phyloP scores from a whole-genome alignment of 2,113 vertebrate species.

The Pseudopodoces humilis region DNA sequence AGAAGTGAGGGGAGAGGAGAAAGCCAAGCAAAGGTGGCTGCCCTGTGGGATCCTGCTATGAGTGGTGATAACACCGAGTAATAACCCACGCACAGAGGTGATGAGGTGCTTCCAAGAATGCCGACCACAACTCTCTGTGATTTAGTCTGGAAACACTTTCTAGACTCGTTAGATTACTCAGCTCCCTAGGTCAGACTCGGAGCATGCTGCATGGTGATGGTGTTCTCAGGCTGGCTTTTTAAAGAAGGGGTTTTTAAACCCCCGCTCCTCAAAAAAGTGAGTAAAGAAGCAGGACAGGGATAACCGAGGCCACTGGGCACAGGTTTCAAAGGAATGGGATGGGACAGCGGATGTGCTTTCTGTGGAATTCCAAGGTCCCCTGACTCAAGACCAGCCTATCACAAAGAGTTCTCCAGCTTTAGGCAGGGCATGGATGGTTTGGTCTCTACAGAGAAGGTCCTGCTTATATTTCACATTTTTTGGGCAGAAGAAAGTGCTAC shows the following conservation, averaged over 20 bases:
- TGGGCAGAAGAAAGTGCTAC: background rate
- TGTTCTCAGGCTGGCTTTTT: background rate
- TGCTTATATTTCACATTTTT: background rate
- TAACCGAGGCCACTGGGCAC: background rate
- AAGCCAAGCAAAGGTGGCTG: background rate
- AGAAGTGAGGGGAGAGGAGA: background rate
- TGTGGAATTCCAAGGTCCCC: background rate
- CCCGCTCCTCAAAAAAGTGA: background rate
- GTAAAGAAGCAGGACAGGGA: background rate
- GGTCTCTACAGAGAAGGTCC: background rate
- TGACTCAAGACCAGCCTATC: background rate
- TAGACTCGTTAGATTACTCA: constrained; percentile 56
- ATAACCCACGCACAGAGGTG: background rate
- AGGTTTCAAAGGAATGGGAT: background rate
- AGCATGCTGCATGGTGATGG: background rate
- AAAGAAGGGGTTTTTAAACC: background rate
- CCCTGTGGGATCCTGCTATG: background rate
- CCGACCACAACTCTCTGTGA: constrained; percentile 22
- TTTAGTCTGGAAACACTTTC: constrained; percentile 50
- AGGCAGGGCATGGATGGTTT: background rate
- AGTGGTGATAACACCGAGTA: background rate
- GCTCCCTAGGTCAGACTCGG: background rate
- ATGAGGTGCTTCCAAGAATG: constrained; percentile 15
- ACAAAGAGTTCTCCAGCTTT: background rate
- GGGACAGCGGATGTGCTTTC: background rate